These are phyloP conservation scores for Notamacropus eugenii DNA, from an alignment of 2,797 vertebrate genomes.

Conservation along the genomic window DNA sequence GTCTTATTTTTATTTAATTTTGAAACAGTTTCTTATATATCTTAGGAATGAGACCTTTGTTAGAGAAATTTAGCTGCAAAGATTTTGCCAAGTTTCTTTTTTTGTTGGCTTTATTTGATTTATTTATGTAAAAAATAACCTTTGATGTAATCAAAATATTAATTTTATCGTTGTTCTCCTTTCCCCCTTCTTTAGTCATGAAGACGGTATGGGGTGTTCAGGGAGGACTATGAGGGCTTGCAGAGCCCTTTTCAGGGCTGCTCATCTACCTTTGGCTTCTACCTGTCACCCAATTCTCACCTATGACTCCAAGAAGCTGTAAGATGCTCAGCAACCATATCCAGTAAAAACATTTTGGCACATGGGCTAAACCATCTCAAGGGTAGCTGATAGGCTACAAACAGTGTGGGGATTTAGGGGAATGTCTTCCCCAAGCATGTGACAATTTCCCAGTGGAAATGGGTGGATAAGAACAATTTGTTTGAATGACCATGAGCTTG, in stretches of 20 bases:
- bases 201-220: too few relatives aligned
- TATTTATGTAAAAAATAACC: not conserved
- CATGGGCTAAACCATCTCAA: too few relatives aligned
- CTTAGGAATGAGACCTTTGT: not conserved
- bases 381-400: not conserved
- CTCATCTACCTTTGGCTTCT: too few relatives aligned
- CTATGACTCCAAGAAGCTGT: too few relatives aligned
- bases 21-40: not conserved
- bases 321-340: too few relatives aligned
- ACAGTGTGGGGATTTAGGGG: not conserved
- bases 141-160: not conserved
- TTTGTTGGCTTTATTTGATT: not conserved
- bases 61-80: not conserved
- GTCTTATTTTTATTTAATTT: not conserved
- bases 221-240: too few relatives aligned
- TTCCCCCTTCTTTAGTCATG: not conserved
- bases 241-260: too few relatives aligned
- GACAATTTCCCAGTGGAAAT: not conserved
- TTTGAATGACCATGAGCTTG: not conserved
- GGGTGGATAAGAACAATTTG: not conserved
- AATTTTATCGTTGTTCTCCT: not conserved
- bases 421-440: not conserved
- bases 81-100: not conserved
- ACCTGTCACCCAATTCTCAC: too few relatives aligned
- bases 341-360: too few relatives aligned